Conservation (phyloP, 1,140 invertebrate species). For the Pseudomyrmex sp. region DNA sequence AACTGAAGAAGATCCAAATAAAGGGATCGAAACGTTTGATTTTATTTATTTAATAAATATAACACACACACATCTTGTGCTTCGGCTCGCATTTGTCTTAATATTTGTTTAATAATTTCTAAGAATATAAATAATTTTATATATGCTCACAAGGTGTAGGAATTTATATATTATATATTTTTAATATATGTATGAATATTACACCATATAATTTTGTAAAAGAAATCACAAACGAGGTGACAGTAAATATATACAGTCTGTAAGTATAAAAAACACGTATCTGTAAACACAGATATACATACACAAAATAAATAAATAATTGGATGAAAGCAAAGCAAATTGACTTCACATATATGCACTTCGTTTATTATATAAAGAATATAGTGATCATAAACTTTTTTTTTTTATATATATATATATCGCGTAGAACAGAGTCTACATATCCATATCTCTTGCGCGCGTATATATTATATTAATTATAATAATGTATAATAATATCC, state of each 20-base stretch:
- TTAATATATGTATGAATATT: conserved; percentile 10
- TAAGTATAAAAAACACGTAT: conserved; percentile 21
- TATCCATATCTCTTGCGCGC: conserved; percentile 37
- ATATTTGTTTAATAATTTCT: background rate
- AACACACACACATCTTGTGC: no score
- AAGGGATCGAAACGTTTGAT: no score
- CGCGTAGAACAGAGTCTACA: conserved; percentile 62
- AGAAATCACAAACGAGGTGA: conserved; percentile 26
- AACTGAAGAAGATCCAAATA: no score
- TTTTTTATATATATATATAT: conserved; percentile 73
- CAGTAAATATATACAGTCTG: no score
- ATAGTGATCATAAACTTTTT: conserved; percentile 75
- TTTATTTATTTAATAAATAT: no score
- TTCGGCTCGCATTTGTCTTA: no score
- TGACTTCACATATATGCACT: conserved; percentile 65
- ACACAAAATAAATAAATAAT: conserved; percentile 51
- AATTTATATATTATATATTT: conserved; percentile 18
- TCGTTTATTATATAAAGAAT: conserved; percentile 81
- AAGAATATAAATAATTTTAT: conserved; percentile 16
- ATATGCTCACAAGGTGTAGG: conserved; percentile 11
- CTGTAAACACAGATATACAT: no score
- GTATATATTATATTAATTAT: background rate
- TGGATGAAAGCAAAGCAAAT: background rate
- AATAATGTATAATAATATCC: conserved; percentile 29
- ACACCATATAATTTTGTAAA: conserved; percentile 68